Evolutionary conservation across 2,888 invertebrate genomes (phyloP), one percentile per base, ranked within the genome.

Genomic region (Leptopilina syphax): DNA sequence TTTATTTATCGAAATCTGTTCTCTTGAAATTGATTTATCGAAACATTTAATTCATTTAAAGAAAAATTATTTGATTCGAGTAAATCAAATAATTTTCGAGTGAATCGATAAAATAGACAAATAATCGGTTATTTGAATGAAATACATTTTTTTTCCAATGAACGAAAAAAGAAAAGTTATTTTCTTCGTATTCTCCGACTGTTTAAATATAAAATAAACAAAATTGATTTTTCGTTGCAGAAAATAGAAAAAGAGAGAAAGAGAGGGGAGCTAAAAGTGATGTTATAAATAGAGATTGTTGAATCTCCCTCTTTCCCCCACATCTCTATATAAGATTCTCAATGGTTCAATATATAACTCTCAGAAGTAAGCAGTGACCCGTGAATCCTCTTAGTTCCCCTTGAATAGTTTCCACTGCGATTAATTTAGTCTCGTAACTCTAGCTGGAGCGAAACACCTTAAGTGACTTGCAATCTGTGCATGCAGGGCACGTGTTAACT

Each of bases 391-490:
- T 85, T 83, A 86, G 85, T 84, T 86, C 77, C 83, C 63, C 82
- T 80, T 76, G 84, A 85, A 83, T 80, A 82, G 84, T 79, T 83
- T 78, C 83, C 76, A 78, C 83, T 81, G 84, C 84, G 84, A 86
- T 86, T 86, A 85, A 85, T 85, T 85, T 85, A 82, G 82, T 80
- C 83, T 81, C 78, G 84, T 82, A 84, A 84, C 81, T 84, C 77
- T 83, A 85, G 84, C 80, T 81, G 78, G 66, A 79, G 83, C 82
- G 67, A 80, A 83, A 88, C 84, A 84, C 88, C 87, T 82, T 81
- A 85, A 84, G 82, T 84, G 84, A 84, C 84, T 83, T 78, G 81
- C 84, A 87, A 88, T 87, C 85, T 85, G 85, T 80, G 84, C 83
- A 84, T 83, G 83, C 83, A 82, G 83, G 81, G 85, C 85, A 84